These are phyloP conservation scores for Alouatta palliata DNA, from an alignment of 2,113 vertebrate species.

Conservation along the genomic window DNA sequence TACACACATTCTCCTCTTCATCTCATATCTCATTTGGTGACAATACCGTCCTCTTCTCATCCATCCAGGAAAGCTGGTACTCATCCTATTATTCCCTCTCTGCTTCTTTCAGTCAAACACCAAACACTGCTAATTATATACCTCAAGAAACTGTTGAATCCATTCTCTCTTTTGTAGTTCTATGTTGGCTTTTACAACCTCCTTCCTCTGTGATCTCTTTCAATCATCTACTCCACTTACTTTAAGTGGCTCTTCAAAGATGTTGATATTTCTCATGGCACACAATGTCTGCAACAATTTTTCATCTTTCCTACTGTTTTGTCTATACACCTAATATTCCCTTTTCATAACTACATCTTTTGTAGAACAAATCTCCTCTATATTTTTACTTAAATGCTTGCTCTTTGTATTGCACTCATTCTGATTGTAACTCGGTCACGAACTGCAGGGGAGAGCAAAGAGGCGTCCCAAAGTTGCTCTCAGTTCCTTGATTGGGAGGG, in stretches of 20 bases:
- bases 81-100: neutral
- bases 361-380: neutral
- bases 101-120: neutral
- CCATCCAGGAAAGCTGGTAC: neutral
- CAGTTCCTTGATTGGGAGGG: no score
- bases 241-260: neutral
- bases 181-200: neutral
- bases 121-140: conserved; percentile 1
- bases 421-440: no score
- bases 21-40: neutral
- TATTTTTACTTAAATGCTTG: neutral
- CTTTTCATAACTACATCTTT: neutral
- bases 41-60: no score
- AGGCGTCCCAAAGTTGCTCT: no score
- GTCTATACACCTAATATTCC: neutral
- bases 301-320: neutral
- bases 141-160: neutral
- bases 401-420: neutral
- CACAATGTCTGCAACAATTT: neutral
- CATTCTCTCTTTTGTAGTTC: neutral
- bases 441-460: no score
- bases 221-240: neutral
- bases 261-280: neutral
- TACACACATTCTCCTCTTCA: neutral
- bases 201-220: neutral